These are phyloP conservation scores for Lordiphosa andalusiaca DNA, from an alignment of 2,888 invertebrate species.

Conservation along the genomic window DNA sequence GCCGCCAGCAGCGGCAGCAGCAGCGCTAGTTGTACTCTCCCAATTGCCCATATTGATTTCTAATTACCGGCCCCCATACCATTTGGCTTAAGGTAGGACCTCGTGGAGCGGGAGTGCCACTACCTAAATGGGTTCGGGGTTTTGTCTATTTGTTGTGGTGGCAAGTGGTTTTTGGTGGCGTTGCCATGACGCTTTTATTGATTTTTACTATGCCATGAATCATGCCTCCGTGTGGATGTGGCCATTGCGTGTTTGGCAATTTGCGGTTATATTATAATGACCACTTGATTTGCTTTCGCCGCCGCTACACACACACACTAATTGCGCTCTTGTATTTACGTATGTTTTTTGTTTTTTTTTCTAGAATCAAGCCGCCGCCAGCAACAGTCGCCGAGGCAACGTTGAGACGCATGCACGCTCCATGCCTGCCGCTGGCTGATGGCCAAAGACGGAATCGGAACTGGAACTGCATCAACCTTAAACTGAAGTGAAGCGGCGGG, in stretches of 20 bases:
- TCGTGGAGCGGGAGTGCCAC: constrained; percentile 17
- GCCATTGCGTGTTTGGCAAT: constrained; percentile 67
- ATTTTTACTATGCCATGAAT: constrained; percentile 66
- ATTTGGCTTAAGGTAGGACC: constrained; percentile 58
- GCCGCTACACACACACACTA: constrained; percentile 15
- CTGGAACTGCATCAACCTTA: not conserved
- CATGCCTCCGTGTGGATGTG: constrained; percentile 50
- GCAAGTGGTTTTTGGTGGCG: constrained; percentile 17
- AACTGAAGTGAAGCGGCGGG: constrained; percentile 21
- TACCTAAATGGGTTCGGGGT: constrained; percentile 14
- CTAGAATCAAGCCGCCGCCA: constrained; percentile 17
- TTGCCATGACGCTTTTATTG: constrained; percentile 69
- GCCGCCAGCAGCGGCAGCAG: not conserved
- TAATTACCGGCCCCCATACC: constrained; percentile 53
- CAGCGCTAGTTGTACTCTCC: constrained; percentile 16
- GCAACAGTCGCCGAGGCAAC: constrained; percentile 62
- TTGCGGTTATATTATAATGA: constrained; percentile 71
- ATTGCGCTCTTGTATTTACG: constrained; percentile 34
- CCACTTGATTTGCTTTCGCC: constrained; percentile 63
- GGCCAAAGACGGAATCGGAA: constrained; percentile 57
- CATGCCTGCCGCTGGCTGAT: constrained; percentile 55
- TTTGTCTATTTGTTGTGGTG: constrained; percentile 61
- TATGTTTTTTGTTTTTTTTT: constrained; percentile 18
- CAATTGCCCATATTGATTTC: constrained; percentile 59
- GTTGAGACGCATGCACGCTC: constrained; percentile 63